phyloP scores from a whole-genome alignment of 2,888 invertebrate genomes.

The Patella ulyssiponensis region DNA sequence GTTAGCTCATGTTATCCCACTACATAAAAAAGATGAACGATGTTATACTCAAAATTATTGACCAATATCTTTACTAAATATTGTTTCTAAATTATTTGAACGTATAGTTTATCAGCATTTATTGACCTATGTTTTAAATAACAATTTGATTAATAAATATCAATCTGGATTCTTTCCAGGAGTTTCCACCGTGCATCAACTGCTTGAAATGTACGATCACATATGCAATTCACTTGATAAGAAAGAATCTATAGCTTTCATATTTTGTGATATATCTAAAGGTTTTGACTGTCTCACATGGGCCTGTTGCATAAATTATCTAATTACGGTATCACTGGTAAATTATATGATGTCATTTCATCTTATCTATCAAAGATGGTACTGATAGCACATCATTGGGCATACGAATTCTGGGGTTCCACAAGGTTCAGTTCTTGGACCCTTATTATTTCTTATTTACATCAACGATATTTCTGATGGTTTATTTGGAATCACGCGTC shows the following conservation, averaged over 20 bases:
- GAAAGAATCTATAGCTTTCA: constrained; percentile 34
- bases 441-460: not conserved
- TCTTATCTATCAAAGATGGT: not conserved
- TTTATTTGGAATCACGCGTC: no score
- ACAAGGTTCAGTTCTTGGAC: not conserved
- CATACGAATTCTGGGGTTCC: not conserved
- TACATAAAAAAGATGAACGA: constrained; percentile 41
- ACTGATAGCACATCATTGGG: not conserved
- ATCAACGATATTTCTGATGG: no score
- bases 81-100: constrained; percentile 37
- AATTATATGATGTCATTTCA: not conserved
- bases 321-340: constrained; percentile 16
- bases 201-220: constrained; percentile 36
- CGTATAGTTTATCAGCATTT: no score
- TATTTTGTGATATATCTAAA: constrained; percentile 39
- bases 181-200: constrained; percentile 41
- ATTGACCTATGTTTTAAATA: no score
- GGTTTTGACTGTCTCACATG: constrained; percentile 19
- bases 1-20: constrained; percentile 34
- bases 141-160: no score
- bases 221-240: constrained; percentile 29
- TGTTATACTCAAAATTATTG: constrained; percentile 37
- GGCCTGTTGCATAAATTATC: constrained; percentile 17
- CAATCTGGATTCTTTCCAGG: constrained; percentile 43
- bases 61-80: constrained; percentile 38